Percentiles rank a stretch among this genome's conserved stretches.
phyloP scores from a whole-genome alignment of 2,797 vertebrate species.

The Gymnothorax reevesii region DNA sequence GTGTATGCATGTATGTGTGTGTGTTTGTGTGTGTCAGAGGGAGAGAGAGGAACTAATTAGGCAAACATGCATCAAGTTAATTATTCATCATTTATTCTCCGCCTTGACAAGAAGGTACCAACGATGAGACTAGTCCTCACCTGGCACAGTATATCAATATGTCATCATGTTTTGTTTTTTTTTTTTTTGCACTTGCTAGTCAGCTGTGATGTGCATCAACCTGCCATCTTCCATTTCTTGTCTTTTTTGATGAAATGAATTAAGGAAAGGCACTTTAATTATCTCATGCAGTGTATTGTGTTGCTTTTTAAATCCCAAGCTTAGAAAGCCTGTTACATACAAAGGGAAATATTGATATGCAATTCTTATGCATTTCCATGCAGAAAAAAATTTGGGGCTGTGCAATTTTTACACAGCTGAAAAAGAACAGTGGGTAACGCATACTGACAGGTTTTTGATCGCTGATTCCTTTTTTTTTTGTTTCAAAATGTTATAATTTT shows the following conservation, averaged over 20 bases:
- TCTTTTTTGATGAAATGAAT: not conserved
- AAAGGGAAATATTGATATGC: not conserved
- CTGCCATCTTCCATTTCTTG: not conserved
- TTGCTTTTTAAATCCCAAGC: not conserved
- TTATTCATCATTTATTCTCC: not conserved
- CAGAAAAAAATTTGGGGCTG: too few species aligned
- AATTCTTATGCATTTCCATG: too few species aligned
- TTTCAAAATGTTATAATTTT: not conserved
- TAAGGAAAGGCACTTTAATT: not conserved
- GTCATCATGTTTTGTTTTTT: not conserved
- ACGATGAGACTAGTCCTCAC: conserved; percentile 14
- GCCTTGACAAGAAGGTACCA: conserved; percentile 7
- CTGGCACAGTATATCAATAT: not conserved
- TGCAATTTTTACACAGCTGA: not conserved
- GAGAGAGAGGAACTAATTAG: too few species aligned
- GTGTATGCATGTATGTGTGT: too few species aligned
- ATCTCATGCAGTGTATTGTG: not conserved
- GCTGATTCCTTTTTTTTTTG: too few species aligned
- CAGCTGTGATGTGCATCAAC: not conserved
- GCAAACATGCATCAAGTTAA: conserved; percentile 2
- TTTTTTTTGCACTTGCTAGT: not conserved
- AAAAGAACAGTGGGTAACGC: not conserved
- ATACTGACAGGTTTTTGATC: not conserved
- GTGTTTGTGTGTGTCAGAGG: too few species aligned
- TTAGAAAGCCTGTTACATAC: not conserved